Evolutionary conservation across 2,797 vertebrate species (phyloP), one percentile per base, ranked within the genome.

Genomic region (Epinephelus malabaricus): DNA sequence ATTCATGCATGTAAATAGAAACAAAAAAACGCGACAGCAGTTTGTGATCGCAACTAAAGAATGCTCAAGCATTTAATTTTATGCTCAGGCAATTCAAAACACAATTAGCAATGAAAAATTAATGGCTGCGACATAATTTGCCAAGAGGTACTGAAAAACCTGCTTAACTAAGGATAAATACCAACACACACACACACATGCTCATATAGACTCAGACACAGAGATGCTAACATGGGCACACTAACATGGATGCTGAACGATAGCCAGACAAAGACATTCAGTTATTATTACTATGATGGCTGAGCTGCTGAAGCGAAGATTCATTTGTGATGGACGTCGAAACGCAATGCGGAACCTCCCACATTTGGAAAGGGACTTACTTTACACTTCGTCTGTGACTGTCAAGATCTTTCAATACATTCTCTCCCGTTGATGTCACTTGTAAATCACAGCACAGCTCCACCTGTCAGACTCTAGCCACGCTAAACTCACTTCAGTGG

Each of bases 161-260:
- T 73, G 49, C 66, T 81, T 72, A 54, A 78, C 63, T 47, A 78
- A 69, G 38, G 63, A 49, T 79, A 45, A 76, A 76, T 45, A 82
- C 30, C 4, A 23, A 61, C 3, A 73, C 25, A 63, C 23, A 62
- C 18, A 58, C 2, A 14, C 56, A 60, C 9, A 21, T 4, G 59
- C n/a, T 17, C 4, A 19, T 18, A 60, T 5, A 60, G 12, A 73
- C 2, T 19, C 19, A 63, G 12, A 60, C 19, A 69, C 13, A 34
- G 3, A 34, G 4, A 46, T 4, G 8, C 38, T 27, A 27, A 40
- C 38, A 40, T 2, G 38, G 9, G 47, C 14, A 65, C 4, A 10
- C 27, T 8, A 47, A 54, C 55, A 51, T 21, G 23, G 34, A 55
- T 55, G 71, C 34, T 74, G 59, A 77, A 34, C 4, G 15, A 64